Evolutionary conservation across 1,140 invertebrate genomes (phyloP), one percentile per base, ranked within the genome.

Genomic region (Drosophila mayri): DNA sequence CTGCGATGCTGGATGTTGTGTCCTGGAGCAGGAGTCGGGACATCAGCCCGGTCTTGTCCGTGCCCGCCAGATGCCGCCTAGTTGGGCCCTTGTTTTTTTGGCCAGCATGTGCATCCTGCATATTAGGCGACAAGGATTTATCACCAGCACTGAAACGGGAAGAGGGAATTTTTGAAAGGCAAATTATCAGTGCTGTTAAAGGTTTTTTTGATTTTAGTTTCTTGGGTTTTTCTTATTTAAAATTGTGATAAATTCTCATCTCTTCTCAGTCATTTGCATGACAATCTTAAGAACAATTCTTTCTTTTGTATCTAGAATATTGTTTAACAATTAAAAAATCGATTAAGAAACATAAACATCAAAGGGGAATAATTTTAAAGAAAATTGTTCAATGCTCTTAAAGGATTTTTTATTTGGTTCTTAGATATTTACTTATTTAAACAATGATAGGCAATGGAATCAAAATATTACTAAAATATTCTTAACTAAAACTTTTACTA

Each of bases 61-160:
- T 57, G 49, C 55, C 57, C 41, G 50, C 28, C 57, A 64, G 60
- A 50, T 81, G 40, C 44, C 38, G 32, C 30, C 25, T 41, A 12
- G 47, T 20, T 47, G 41, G 54, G 37, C 25, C 54, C 32, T 43
- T 57, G 49, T 54, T 68, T 50, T 50, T 60, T 54, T 60, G 63
- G 55, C 44, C 65, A 32, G 44, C 71, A 60, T 66, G 58, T 81
- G 73, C 76, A 79, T 78, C 63, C 62, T 71, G 63, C 79, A 81
- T 80, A 76, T 83, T 80, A 64, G 63, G 70, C 70, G 83, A 88
- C 90, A 90, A 80, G 78, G 79, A 91, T 83, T 85, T 88, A 92
- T 92, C 91, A 92, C 79, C 58, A 35, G 22, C 47, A 57, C 10
- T 6, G 3, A 4, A 8, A 9, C 2, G 22, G 18, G 32, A 37